Conservation (phyloP, 2,113 vertebrate genomes). For the Pampusana beccarii region DNA sequence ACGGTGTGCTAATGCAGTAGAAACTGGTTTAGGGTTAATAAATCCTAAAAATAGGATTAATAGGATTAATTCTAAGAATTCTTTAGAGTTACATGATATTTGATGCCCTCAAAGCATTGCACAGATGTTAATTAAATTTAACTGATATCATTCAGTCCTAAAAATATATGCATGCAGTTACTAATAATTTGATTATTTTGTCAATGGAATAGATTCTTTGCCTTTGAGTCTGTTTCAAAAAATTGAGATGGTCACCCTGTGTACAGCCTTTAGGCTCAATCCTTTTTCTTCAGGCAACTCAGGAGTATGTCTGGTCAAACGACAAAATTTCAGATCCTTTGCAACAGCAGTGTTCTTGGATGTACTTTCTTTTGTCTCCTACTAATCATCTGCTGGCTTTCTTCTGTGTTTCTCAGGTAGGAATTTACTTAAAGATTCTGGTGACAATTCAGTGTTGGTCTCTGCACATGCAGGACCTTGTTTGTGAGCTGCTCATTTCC, state of each 20-base stretch:
- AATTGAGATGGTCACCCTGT: not conserved
- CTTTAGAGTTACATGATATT: not conserved
- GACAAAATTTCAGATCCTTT: not conserved
- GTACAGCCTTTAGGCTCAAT: not conserved
- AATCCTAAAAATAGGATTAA: constrained; percentile 53
- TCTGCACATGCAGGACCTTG: not conserved
- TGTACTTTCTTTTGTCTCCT: not conserved
- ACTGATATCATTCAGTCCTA: constrained; percentile 12
- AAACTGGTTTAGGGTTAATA: constrained; percentile 3
- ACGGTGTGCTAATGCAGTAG: not conserved
- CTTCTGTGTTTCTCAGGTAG: not conserved
- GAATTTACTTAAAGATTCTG: not conserved
- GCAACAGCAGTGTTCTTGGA: not conserved
- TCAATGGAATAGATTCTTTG: not conserved
- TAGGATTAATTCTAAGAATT: constrained; percentile 22
- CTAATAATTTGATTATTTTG: constrained; percentile 32
- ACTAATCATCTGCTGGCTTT: not conserved
- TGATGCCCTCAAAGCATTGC: constrained; percentile 4
- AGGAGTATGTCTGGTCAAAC: not conserved
- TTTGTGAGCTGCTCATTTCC: not conserved
- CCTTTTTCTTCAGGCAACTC: not conserved
- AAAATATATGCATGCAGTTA: not conserved
- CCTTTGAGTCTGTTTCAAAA: not conserved
- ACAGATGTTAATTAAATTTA: constrained; percentile 52
- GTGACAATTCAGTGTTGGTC: not conserved